phyloP scores from a whole-genome alignment of 2,113 vertebrate genomes.

The Phalacrocorax brasilianus region DNA sequence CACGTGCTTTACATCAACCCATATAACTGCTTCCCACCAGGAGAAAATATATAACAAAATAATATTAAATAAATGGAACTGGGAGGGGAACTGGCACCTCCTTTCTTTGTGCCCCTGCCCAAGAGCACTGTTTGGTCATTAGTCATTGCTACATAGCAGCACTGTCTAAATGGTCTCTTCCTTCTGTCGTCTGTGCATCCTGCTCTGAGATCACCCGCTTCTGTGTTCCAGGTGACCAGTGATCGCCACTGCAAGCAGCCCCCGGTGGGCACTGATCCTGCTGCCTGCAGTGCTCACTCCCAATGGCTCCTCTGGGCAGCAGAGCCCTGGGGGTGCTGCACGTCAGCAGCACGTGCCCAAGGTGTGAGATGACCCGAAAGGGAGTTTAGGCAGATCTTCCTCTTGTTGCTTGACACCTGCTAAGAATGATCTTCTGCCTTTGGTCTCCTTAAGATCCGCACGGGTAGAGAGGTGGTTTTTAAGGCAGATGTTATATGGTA shows the following conservation, averaged over 20 bases:
- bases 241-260: background rate
- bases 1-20: background rate
- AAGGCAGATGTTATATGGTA: background rate
- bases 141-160: background rate
- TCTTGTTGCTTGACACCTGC: background rate
- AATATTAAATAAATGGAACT: background rate
- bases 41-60: background rate
- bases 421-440: background rate
- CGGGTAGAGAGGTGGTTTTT: background rate
- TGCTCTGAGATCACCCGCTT: background rate
- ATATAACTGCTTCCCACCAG: background rate
- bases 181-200: background rate
- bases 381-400: background rate
- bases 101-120: fast-evolving
- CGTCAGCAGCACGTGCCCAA: background rate
- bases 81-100: background rate
- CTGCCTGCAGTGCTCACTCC: background rate
- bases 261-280: background rate
- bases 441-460: background rate
- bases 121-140: background rate
- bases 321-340: fast-evolving
- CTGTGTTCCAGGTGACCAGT: background rate
- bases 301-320: background rate
- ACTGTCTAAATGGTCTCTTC: background rate
- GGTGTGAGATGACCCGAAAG: background rate